phyloP scores from a whole-genome alignment of 2,888 invertebrate genomes.

The Agriopis aurantiaria region DNA sequence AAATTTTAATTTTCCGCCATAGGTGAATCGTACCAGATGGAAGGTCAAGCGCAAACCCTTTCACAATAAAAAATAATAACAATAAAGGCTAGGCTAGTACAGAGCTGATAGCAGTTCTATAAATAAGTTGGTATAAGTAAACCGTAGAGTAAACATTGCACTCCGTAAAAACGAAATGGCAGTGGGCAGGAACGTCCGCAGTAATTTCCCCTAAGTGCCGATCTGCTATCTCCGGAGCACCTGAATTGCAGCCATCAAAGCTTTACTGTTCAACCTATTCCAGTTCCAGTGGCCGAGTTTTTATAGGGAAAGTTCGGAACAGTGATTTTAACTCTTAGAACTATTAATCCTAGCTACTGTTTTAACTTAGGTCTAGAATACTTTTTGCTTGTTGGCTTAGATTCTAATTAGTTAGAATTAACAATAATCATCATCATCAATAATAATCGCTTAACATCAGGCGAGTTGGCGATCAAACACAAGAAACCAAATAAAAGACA shows the following conservation, averaged over 20 bases:
- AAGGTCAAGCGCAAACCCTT: too few relatives aligned
- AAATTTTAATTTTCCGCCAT: too few relatives aligned
- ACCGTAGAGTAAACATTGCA: background rate
- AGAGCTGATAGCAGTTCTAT: background rate
- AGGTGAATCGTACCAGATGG: too few relatives aligned
- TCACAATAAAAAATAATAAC: too few relatives aligned
- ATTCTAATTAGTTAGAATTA: background rate
- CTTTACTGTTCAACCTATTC: slow-evolving; percentile 14
- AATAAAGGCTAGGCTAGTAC: too few relatives aligned
- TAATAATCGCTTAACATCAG: too few relatives aligned
- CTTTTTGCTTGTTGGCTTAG: background rate
- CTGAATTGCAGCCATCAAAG: slow-evolving; percentile 12
- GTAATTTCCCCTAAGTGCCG: slow-evolving; percentile 14
- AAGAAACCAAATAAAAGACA: too few relatives aligned
- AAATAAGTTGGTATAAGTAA: background rate
- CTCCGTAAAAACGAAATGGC: slow-evolving; percentile 8
- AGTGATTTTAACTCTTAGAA: background rate
- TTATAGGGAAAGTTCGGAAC: slow-evolving; percentile 3
- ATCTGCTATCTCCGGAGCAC: slow-evolving; percentile 2
- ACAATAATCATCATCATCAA: too few relatives aligned
- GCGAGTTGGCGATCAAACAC: too few relatives aligned
- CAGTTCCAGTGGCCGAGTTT: slow-evolving; percentile 4
- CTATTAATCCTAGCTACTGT: background rate
- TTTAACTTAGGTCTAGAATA: slow-evolving; percentile 6
- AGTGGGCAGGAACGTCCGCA: background rate